Conservation (phyloP, 2,888 invertebrate genomes). For the Trilocha varians region DNA sequence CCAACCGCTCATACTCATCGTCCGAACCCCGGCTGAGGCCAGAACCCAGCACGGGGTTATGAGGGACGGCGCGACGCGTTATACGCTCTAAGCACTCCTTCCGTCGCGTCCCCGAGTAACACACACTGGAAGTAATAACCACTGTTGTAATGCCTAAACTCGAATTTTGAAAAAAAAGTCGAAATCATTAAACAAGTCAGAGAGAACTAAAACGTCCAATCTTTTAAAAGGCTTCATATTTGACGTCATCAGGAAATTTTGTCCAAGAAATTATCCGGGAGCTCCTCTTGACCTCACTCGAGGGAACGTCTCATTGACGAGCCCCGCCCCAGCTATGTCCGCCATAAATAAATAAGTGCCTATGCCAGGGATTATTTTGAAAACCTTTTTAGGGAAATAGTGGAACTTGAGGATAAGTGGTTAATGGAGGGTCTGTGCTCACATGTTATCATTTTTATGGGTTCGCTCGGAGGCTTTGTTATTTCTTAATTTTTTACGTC, state of each 20-base stretch:
- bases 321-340: slow-evolving; percentile 24
- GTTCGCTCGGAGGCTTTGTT: neutral
- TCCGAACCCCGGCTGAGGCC: too few species aligned
- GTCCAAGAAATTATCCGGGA: slow-evolving; percentile 26
- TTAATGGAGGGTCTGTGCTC: neutral
- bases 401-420: neutral
- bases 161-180: slow-evolving; percentile 1
- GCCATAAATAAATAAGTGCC: slow-evolving; percentile 39
- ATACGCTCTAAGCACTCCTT: too few species aligned
- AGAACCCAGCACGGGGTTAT: too few species aligned
- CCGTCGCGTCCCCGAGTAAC: too few species aligned
- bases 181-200: slow-evolving; percentile 3
- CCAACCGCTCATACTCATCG: too few species aligned
- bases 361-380: slow-evolving; percentile 23
- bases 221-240: slow-evolving; percentile 5
- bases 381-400: slow-evolving; percentile 7
- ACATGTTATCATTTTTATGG: neutral
- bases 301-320: slow-evolving; percentile 26
- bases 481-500: neutral
- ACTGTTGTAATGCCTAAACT: too few species aligned
- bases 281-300: slow-evolving; percentile 36
- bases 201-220: slow-evolving; percentile 4
- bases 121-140: too few species aligned
- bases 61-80: too few species aligned
- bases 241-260: slow-evolving; percentile 20